A percentile compares a stretch with the other conserved stretches of the same genome.
phyloP scores from a whole-genome alignment of 2,113 vertebrate species.

The Pipra filicauda region DNA sequence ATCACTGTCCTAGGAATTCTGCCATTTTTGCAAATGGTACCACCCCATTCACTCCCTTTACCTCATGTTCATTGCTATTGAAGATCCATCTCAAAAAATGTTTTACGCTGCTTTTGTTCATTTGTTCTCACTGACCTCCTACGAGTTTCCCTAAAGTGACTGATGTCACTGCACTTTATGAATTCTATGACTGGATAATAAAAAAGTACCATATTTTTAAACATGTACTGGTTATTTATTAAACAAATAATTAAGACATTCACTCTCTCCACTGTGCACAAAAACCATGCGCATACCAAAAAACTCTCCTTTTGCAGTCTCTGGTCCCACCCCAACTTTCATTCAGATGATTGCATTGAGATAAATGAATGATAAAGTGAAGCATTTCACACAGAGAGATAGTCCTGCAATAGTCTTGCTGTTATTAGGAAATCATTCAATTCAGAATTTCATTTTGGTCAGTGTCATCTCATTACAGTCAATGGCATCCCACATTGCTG shows the following conservation, averaged over 20 bases:
- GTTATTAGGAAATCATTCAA: slow-evolving; percentile 43
- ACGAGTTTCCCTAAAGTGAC: not conserved
- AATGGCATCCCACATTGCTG: not conserved
- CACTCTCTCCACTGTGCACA: not conserved
- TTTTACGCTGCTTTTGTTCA: not conserved
- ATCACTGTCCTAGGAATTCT: not conserved
- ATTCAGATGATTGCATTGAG: not conserved
- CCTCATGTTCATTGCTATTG: not conserved
- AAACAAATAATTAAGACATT: not conserved
- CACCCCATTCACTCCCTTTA: not conserved
- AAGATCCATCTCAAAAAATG: not conserved
- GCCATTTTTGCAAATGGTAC: not conserved
- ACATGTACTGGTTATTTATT: not conserved
- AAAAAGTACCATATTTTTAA: not conserved
- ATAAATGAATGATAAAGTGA: slow-evolving; percentile 6
- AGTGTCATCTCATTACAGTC: slow-evolving; percentile 42
- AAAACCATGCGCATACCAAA: not conserved
- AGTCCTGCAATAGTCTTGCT: not conserved
- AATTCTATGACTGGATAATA: not conserved
- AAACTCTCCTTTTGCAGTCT: not conserved
- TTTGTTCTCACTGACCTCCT: not conserved
- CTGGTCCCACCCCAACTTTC: not conserved
- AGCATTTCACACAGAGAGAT: not conserved
- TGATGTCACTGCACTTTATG: not conserved
- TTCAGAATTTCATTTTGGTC: slow-evolving; percentile 50